These are phyloP conservation scores for Cebus imitator DNA, from an alignment of 2,113 vertebrate species.

Conservation along the genomic window DNA sequence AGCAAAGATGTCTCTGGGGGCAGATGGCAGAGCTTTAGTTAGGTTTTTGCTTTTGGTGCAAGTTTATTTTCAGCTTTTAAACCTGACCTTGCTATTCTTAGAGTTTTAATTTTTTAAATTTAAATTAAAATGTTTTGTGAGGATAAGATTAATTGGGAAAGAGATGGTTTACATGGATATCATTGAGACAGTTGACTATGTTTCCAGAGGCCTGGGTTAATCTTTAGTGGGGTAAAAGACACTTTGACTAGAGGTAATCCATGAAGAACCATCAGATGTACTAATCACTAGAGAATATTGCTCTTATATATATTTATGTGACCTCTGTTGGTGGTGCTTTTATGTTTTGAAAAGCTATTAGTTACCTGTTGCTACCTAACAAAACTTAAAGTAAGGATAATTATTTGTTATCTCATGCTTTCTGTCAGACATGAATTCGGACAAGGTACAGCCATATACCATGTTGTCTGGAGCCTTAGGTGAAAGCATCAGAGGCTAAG, in stretches of 20 bases:
- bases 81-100: slow-evolving; percentile 79
- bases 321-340: not conserved
- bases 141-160: not conserved
- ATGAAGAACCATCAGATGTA: not conserved
- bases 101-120: slow-evolving; percentile 74
- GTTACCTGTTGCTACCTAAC: not conserved
- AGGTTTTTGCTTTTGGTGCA: slow-evolving; percentile 78
- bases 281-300: not conserved
- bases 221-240: not conserved
- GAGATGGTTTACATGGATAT: not conserved
- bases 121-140: slow-evolving; percentile 24
- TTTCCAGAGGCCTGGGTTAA: slow-evolving; percentile 14
- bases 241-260: not conserved
- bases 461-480: not conserved
- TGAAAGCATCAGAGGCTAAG: not conserved
- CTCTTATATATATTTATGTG: not conserved
- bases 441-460: not conserved
- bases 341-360: not conserved
- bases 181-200: not conserved
- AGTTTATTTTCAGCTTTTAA: slow-evolving; percentile 82
- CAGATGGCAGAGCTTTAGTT: slow-evolving; percentile 78
- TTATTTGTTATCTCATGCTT: not conserved
- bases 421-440: not conserved
- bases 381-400: slow-evolving; percentile 10
- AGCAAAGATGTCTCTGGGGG: slow-evolving; percentile 71